phyloP scores from a whole-genome alignment of 92 coral and sea anemone species.

The Nematostella vectensis region DNA sequence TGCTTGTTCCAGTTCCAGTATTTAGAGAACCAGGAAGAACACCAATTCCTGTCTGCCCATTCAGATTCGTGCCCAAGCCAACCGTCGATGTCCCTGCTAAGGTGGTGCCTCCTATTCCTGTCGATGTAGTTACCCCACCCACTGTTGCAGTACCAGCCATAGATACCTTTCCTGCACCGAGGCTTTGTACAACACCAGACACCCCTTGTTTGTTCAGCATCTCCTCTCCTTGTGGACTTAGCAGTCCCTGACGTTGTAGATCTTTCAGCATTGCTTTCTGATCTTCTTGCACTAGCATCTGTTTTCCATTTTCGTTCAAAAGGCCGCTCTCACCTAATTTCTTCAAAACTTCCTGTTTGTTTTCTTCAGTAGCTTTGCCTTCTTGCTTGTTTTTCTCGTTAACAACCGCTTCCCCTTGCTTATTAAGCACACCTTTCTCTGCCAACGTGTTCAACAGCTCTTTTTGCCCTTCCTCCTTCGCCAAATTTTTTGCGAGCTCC shows the following conservation, averaged over 20 bases:
- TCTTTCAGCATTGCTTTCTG: constrained; percentile 16
- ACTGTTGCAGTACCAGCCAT: constrained; percentile 3
- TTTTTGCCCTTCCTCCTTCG: constrained; percentile 20
- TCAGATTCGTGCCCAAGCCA: too few relatives aligned
- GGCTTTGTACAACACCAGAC: constrained; percentile 10
- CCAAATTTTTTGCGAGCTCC: constrained; percentile 14
- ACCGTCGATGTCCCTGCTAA: too few relatives aligned
- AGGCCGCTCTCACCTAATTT: constrained; percentile 10
- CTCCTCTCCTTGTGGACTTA: constrained; percentile 18
- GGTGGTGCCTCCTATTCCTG: constrained; percentile 1
- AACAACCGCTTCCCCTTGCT: constrained; percentile 17
- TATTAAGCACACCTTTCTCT: constrained; percentile 19
- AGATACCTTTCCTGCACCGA: constrained; percentile 3
- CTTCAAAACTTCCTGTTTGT: constrained; percentile 21
- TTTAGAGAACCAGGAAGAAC: too few relatives aligned
- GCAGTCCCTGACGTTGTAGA: constrained; percentile 11
- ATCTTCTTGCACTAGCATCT: constrained; percentile 10
- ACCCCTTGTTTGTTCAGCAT: constrained; percentile 20
- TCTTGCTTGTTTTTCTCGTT: constrained; percentile 10
- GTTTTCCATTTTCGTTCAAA: constrained; percentile 18
- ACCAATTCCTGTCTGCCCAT: too few relatives aligned
- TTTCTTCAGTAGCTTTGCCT: constrained; percentile 29
- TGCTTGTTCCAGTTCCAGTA: too few relatives aligned
- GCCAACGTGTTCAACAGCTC: constrained; percentile 23
- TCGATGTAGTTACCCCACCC: not conserved